Percentiles rank a stretch among this genome's conserved stretches.
These are phyloP conservation scores for Grapholita molesta DNA, from an alignment of 1,140 invertebrate species.

Conservation along the genomic window DNA sequence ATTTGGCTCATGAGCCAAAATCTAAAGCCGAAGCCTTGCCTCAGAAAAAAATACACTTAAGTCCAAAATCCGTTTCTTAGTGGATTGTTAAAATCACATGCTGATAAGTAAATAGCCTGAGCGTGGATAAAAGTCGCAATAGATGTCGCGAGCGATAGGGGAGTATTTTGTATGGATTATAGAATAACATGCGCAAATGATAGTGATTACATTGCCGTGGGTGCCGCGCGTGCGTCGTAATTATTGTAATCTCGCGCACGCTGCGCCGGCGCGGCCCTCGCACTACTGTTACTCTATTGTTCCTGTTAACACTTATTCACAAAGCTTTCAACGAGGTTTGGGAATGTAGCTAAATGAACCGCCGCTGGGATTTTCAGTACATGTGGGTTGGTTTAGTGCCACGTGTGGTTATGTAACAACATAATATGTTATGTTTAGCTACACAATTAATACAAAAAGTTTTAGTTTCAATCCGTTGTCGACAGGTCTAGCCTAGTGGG, in stretches of 20 bases:
- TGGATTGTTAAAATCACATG: not conserved
- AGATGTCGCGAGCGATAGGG: constrained; percentile 57
- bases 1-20: too few relatives aligned
- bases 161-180: constrained; percentile 59
- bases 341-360: not conserved
- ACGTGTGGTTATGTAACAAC: not conserved
- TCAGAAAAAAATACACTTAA: too few relatives aligned
- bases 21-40: too few relatives aligned
- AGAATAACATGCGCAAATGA: constrained; percentile 72
- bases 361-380: constrained; percentile 1
- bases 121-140: not conserved
- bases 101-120: not conserved
- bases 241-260: constrained; percentile 64
- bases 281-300: constrained; percentile 46
- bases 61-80: too few relatives aligned
- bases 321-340: constrained; percentile 14
- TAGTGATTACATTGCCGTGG: constrained; percentile 60
- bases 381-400: not conserved
- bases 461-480: too few relatives aligned
- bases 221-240: constrained; percentile 57
- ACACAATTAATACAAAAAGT: too few relatives aligned
- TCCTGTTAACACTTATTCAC: constrained; percentile 26
- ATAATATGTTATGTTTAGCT: not conserved
- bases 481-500: too few relatives aligned
- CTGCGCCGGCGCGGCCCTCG: constrained; percentile 49